Evolutionary conservation across 1,140 invertebrate species (phyloP), one percentile per base, ranked within the genome.

Genomic region (Ceratina australensis): DNA sequence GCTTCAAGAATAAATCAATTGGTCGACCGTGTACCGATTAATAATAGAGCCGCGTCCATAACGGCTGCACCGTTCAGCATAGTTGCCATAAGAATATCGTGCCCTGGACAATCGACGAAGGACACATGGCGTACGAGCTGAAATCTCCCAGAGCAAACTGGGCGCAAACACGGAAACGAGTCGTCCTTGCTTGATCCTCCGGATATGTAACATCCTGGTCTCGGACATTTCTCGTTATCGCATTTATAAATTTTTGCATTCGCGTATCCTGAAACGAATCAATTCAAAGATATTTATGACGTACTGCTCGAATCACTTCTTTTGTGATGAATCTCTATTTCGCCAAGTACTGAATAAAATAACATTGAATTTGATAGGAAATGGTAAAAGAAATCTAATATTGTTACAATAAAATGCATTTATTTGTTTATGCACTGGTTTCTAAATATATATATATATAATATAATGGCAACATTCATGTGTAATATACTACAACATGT

Each of bases 41-140:
- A 93, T 49, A 99, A 93, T 65, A 99, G 93, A 15, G 99, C 99
- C 64, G 99, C 99, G 91, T 99, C 99, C 99, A 99, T 99, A 52
- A 99, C 98, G 85, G 99, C 99, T 59, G 99, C 99, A 83, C 99
- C 99, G 95, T 99, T 99, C 92, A 99, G 95, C 99, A 99, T 99
- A 85, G 99, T 99, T 20, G 99, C 99, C 99, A 99, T 99, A 93
- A 99, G 97, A 95, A 99, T 99, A 94, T 99, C 99, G 96, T 99
- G 99, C 92, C 99, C 99, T 87, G 99, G 99, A 89, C 99, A 99
- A 93, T 99, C 99, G 0, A 99, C 99, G 93, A 99, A 99, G 54
- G 98, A 99, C 0, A 99, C 98, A 93, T 99, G 99, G 66, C 98
- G 95, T 69, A 96, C 95, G 33, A 98, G 90, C 83, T 96, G 94